Evolutionary conservation across 2,797 vertebrate species (phyloP).

Genomic region (Sphenopsis melanotis): DNA sequence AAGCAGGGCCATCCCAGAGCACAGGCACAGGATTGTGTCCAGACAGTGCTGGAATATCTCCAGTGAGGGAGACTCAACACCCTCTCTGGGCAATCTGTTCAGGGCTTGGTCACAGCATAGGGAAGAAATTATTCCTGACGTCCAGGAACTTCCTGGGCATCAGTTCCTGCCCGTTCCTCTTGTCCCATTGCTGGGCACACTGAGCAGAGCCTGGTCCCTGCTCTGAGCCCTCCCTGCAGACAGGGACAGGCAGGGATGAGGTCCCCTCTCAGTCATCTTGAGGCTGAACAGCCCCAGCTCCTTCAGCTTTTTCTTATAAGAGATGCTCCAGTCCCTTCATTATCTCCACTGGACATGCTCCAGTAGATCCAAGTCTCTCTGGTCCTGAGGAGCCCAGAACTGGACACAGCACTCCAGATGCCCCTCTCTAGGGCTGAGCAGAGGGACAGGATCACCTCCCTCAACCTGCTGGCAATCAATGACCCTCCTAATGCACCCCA

Average conservation of each 20-base stretch:
- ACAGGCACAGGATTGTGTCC: neutral
- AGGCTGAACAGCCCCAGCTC: neutral
- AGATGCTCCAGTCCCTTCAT: neutral
- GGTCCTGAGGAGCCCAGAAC: neutral
- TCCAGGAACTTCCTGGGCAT: neutral
- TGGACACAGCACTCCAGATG: neutral
- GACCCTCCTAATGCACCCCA: neutral
- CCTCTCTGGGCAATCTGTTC: neutral
- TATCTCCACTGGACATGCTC: neutral
- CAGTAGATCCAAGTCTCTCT: neutral
- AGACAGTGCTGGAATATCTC: neutral
- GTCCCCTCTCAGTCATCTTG: accelerated
- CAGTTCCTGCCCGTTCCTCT: accelerated
- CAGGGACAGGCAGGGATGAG: neutral
- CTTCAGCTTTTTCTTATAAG: neutral
- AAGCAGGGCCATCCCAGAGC: neutral
- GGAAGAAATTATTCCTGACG: neutral
- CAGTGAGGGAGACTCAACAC: accelerated
- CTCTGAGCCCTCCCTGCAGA: neutral
- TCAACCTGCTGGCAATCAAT: neutral
- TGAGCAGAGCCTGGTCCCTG: neutral
- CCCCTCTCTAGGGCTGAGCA: neutral
- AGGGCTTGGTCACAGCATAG: accelerated
- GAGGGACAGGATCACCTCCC: neutral
- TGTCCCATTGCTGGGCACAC: neutral